A percentile compares a stretch with the other conserved stretches of the same genome.
These are phyloP conservation scores for Pontoporia blainvillei DNA, from an alignment of 2,113 vertebrate genomes.

Conservation along the genomic window DNA sequence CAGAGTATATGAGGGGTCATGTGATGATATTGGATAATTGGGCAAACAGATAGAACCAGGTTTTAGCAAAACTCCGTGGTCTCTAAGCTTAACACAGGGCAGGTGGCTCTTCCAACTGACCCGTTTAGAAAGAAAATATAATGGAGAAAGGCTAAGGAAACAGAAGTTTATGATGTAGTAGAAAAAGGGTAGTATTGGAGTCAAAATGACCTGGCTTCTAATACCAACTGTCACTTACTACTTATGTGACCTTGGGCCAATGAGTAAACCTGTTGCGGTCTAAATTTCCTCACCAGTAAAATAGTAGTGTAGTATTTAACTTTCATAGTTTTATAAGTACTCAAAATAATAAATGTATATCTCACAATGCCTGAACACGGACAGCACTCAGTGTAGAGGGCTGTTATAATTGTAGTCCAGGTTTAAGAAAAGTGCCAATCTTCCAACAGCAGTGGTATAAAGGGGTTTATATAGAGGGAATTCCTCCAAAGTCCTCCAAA, in stretches of 20 bases:
- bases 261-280: background rate
- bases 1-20: background rate
- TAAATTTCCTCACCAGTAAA: background rate
- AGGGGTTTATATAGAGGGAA: background rate
- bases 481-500: background rate
- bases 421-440: background rate
- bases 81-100: background rate
- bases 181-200: background rate
- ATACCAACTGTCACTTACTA: background rate
- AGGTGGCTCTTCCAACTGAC: background rate
- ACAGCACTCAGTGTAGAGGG: background rate
- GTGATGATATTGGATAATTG: background rate
- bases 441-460: background rate
- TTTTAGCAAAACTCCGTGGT: background rate
- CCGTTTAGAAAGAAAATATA: background rate
- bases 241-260: background rate
- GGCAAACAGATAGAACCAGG: background rate
- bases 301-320: background rate
- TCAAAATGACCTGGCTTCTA: background rate
- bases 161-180: background rate
- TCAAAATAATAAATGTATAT: background rate
- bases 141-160: background rate
- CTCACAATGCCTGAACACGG: background rate
- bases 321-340: background rate
- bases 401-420: background rate